Percentiles rank a stretch among this genome's conserved stretches.
These are phyloP conservation scores for Drosophila prolongata DNA, from an alignment of 2,888 invertebrate species.

Conservation along the genomic window DNA sequence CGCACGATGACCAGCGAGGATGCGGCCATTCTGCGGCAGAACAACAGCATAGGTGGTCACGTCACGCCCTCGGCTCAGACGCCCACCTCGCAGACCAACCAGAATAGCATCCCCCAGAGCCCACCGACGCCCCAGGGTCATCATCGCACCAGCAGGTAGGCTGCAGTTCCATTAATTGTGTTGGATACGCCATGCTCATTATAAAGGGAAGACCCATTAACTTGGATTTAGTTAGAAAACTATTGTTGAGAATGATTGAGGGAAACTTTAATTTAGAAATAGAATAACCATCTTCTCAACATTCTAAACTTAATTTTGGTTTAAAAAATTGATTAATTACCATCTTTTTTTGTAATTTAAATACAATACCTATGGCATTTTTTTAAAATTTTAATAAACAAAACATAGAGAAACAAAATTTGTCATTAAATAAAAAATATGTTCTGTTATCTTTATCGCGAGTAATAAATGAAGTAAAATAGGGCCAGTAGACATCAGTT, in stretches of 20 bases:
- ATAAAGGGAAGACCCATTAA: neutral
- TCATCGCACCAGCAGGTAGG: slow-evolving; percentile 87
- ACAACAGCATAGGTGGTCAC: slow-evolving; percentile 86
- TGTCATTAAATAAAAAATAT: no score
- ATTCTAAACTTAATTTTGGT: no score
- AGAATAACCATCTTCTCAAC: no score
- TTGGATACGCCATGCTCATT: slow-evolving; percentile 7
- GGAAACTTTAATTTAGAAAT: neutral
- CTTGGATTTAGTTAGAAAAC: no score
- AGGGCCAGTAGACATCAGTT: no score
- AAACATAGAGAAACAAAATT: no score
- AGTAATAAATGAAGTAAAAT: no score
- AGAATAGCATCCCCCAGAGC: slow-evolving; percentile 86
- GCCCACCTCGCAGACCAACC: slow-evolving; percentile 84
- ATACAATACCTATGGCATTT: no score
- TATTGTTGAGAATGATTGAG: neutral
- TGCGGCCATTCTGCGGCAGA: slow-evolving; percentile 93
- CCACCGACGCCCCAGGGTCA: slow-evolving; percentile 87
- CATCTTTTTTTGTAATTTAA: no score
- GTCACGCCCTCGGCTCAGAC: slow-evolving; percentile 84
- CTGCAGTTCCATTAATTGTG: neutral
- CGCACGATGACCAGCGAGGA: slow-evolving; percentile 96
- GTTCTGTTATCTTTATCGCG: no score
- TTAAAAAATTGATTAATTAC: no score
- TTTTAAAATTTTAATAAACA: no score